These are phyloP conservation scores for Peromyscus californicus DNA, from an alignment of 2,113 vertebrate species.

Conservation along the genomic window DNA sequence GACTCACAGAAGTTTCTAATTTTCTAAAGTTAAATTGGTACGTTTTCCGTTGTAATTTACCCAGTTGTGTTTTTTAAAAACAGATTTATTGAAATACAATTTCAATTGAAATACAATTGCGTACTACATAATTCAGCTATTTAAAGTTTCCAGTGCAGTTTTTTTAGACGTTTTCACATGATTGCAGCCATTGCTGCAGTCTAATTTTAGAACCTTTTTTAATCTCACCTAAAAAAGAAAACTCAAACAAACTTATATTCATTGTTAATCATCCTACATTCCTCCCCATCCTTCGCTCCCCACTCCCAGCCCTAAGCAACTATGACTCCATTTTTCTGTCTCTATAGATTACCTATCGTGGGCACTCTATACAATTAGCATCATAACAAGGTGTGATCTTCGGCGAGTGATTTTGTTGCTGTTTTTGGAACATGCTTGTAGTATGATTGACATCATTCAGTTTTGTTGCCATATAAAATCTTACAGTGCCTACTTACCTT, in stretches of 20 bases:
- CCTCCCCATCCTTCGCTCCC: background rate
- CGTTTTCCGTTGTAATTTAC: constrained; percentile 63
- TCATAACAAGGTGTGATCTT: background rate
- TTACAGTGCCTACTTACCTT: background rate
- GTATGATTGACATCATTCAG: background rate
- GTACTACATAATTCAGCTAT: constrained; percentile 47
- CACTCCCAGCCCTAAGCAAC: background rate
- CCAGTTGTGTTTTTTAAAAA: constrained; percentile 45
- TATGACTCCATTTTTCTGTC: background rate
- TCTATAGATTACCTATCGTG: background rate
- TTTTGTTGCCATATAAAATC: constrained; percentile 30
- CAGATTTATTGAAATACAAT: constrained; percentile 50
- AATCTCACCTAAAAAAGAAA: constrained; percentile 3
- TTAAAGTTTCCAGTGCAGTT: constrained; percentile 54
- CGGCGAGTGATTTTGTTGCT: background rate
- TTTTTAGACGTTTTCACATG: constrained; percentile 46
- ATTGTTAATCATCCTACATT: background rate
- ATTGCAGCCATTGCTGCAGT: background rate
- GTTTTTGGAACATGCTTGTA: background rate
- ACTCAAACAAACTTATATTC: background rate
- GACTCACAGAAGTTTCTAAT: constrained; percentile 61
- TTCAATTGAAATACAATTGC: constrained; percentile 50
- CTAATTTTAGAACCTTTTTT: constrained; percentile 61
- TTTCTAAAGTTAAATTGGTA: constrained; percentile 54
- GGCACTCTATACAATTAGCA: background rate